These are phyloP conservation scores for Aldabrachelys gigantea DNA, from an alignment of 2,113 vertebrate genomes.

Conservation along the genomic window DNA sequence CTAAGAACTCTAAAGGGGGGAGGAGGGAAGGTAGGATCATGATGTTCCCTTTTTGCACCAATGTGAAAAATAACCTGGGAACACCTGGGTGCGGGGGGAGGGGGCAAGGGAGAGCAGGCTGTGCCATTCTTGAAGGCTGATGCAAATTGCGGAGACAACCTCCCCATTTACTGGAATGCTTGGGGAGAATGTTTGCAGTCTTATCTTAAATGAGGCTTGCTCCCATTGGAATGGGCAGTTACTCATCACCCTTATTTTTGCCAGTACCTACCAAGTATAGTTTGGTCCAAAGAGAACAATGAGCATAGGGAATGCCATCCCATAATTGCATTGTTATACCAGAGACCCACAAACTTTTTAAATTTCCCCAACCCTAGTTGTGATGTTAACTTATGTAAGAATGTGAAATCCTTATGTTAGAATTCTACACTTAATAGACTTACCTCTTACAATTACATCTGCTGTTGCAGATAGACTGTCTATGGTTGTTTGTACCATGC, in stretches of 20 bases:
- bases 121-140: not conserved
- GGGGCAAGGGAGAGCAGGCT: not conserved
- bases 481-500: conserved; percentile 87
- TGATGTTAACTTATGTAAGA: not conserved
- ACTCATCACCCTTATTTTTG: not conserved
- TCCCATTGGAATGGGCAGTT: not conserved
- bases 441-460: conserved; percentile 90
- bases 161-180: fast-evolving
- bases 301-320: not conserved
- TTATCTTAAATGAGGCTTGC: not conserved
- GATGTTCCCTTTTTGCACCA: not conserved
- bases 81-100: not conserved
- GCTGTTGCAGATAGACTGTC: conserved; percentile 86
- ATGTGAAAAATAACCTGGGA: not conserved
- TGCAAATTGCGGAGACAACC: not conserved
- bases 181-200: not conserved
- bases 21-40: not conserved
- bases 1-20: not conserved
- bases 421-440: conserved; percentile 18
- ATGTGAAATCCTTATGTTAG: not conserved
- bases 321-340: not conserved
- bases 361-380: not conserved
- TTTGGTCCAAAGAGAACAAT: not conserved
- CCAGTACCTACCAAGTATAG: not conserved
- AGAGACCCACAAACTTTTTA: not conserved